These are phyloP conservation scores for Galerucella pusilla DNA, from an alignment of 2,888 invertebrate species.

Conservation along the genomic window DNA sequence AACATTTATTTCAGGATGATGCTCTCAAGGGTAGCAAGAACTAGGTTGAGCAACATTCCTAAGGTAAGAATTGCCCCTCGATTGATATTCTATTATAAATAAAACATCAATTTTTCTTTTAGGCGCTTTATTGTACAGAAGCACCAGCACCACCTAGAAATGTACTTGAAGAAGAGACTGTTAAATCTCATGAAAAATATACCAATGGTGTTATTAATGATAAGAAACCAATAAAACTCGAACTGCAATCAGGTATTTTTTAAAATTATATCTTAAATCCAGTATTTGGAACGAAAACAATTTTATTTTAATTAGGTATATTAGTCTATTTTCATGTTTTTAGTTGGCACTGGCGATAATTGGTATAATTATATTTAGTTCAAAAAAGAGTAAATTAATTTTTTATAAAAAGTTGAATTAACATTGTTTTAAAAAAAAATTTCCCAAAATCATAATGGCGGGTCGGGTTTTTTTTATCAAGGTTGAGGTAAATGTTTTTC, in stretches of 20 bases:
- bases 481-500: too few species aligned
- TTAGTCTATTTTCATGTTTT: not conserved
- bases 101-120: not conserved
- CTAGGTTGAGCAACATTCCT: not conserved
- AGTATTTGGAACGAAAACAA: not conserved
- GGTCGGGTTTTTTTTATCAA: too few species aligned
- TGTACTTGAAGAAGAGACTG: slow-evolving; percentile 1
- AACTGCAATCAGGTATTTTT: slow-evolving; percentile 3
- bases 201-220: slow-evolving; percentile 5
- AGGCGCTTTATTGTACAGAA: not conserved
- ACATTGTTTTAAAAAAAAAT: too few species aligned
- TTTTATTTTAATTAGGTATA: not conserved
- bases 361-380: not conserved
- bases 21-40: not conserved
- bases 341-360: not conserved
- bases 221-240: slow-evolving; percentile 2
- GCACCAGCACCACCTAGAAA: not conserved
- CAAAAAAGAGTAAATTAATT: too few species aligned
- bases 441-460: too few species aligned
- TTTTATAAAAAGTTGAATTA: too few species aligned
- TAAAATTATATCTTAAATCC: not conserved
- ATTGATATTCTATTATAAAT: not conserved
- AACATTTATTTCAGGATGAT: slow-evolving; percentile 6
- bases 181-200: slow-evolving; percentile 6
- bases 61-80: not conserved